Percentiles rank a stretch among this genome's conserved stretches.
Conservation (phyloP, 2,888 invertebrate species). For the Polydrusus tereticollis region DNA sequence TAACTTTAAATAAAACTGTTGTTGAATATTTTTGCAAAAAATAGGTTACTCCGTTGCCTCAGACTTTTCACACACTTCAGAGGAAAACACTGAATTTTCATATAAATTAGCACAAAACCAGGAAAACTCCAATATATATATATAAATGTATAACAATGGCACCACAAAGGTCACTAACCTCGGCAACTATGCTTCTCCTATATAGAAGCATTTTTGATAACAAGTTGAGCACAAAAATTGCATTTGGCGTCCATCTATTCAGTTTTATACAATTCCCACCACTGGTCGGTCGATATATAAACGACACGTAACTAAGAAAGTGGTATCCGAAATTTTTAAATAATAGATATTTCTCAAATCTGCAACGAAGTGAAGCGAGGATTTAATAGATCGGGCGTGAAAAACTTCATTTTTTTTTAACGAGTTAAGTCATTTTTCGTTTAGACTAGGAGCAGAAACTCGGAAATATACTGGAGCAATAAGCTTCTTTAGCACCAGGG, state of each 20-base stretch:
- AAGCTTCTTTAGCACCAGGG: too few relatives aligned
- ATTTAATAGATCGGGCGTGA: conserved; percentile 43
- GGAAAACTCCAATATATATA: background rate
- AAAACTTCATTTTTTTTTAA: conserved; percentile 37
- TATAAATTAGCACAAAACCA: background rate
- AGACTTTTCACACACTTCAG: background rate
- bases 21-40: too few relatives aligned
- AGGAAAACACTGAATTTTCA: background rate
- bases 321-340: conserved; percentile 46
- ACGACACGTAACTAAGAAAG: conserved; percentile 49
- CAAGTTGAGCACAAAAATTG: conserved; percentile 48
- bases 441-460: conserved; percentile 30
- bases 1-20: too few relatives aligned
- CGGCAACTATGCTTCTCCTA: conserved; percentile 60
- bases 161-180: conserved; percentile 59
- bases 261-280: conserved; percentile 50
- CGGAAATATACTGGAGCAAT: too few relatives aligned
- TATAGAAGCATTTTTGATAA: conserved; percentile 60
- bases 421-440: conserved; percentile 37
- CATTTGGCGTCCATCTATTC: conserved; percentile 32
- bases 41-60: background rate
- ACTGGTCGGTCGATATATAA: conserved; percentile 6
- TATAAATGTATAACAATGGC: background rate
- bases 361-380: conserved; percentile 45
- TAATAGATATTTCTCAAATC: conserved; percentile 49